Percentiles rank a stretch among this genome's conserved stretches.
Evolutionary conservation across 2,797 vertebrate genomes (phyloP).

Genomic region (Takifugu rubripes): DNA sequence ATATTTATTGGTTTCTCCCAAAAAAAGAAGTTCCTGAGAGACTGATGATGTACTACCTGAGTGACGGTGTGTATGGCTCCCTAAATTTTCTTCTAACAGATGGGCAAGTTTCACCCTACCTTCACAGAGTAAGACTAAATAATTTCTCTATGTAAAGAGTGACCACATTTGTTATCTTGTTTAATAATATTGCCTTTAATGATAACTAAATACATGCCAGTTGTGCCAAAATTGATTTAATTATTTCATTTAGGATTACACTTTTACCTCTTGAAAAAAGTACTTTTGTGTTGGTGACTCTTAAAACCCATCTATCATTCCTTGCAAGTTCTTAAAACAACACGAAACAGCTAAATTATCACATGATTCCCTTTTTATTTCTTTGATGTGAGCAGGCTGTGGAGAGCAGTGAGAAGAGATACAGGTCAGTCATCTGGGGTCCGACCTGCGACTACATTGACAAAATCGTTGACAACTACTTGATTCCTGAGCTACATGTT

Average conservation of each 20-base stretch:
- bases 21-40: conserved; percentile 50
- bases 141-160: background rate
- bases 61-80: conserved; percentile 72
- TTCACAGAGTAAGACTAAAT: conserved; percentile 69
- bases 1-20: conserved; percentile 18
- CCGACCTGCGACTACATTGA: conserved; percentile 47
- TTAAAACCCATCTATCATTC: no score
- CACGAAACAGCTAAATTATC: background rate
- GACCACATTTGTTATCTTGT: no score
- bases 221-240: background rate
- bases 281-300: no score
- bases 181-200: background rate
- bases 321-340: background rate
- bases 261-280: no score
- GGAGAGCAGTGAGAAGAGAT: conserved; percentile 5
- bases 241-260: no score
- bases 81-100: conserved; percentile 63
- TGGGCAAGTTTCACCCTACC: conserved; percentile 59
- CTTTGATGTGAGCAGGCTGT: conserved; percentile 7
- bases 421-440: conserved; percentile 70
- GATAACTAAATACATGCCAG: background rate
- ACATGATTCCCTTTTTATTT: background rate
- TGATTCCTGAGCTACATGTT: conserved; percentile 65
- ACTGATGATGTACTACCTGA: conserved; percentile 71
- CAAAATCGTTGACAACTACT: conserved; percentile 48